Conservation (phyloP, 2,113 vertebrate genomes). For the Oenanthe melanoleuca region DNA sequence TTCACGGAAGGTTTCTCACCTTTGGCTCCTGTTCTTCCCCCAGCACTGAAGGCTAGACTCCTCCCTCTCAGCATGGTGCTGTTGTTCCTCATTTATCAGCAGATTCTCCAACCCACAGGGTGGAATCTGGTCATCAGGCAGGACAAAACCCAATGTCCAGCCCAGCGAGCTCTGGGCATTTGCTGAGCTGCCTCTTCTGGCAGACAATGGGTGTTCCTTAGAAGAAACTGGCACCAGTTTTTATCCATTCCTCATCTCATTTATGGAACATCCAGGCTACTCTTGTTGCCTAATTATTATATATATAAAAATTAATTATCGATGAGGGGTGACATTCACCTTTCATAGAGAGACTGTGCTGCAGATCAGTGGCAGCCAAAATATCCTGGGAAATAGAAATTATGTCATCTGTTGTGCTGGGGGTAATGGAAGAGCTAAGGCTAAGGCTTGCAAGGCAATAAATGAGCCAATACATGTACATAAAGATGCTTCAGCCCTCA, state of each 20-base stretch:
- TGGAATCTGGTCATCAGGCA: not conserved
- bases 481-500: not conserved
- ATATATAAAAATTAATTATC: too few relatives aligned
- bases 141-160: not conserved
- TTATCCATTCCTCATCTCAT: conserved; percentile 67
- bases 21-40: not conserved
- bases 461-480: not conserved
- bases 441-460: conserved; percentile 4
- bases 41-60: not conserved
- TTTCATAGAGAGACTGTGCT: conserved; percentile 42
- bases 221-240: not conserved
- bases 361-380: conserved; percentile 40
- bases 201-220: not conserved
- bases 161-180: not conserved
- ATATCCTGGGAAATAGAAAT: not conserved
- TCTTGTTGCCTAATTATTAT: conserved; percentile 69
- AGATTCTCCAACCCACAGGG: not conserved
- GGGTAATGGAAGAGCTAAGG: not conserved
- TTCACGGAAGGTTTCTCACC: not conserved
- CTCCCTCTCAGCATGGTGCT: not conserved
- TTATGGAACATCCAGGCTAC: conserved; percentile 66
- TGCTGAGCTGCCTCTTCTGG: not conserved
- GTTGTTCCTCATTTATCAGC: not conserved
- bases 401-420: not conserved
- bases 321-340: conserved; percentile 58